Base-by-base conservation (phyloP, 2,797 vertebrate species). In the Acanthopagrus latus region DNA sequence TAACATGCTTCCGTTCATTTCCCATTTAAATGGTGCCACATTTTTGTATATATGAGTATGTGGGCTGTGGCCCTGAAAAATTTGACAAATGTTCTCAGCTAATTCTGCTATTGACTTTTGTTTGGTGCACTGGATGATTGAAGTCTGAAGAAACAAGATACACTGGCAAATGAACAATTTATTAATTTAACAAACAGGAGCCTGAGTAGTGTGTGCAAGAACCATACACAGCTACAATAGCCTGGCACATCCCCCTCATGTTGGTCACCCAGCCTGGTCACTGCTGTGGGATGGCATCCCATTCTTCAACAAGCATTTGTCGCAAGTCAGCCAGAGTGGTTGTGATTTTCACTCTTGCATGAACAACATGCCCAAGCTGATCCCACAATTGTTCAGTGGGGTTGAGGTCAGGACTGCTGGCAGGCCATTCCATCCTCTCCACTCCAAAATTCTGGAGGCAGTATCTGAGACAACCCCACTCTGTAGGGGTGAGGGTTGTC, bases 381-480 rank as follows among this genome's bases (percentile, higher is more conserved):
- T 57, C 27, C 27, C 27, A 57, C 25, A 33, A 57, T 27, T 18
- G 27, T 57, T 57, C 17, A 33, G 2, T 33, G 27, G 17, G 6
- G 55, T 33, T 33, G 55, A 57, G 17, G 55, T 70, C 54, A 33
- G 52, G 43, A 58, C 54, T 16, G 23, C 54, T 16, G 23, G 47
- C 52, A 65, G 54, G 60, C 38, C 60, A 65, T 59, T 71, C 33
- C 62, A 71, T 78, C 52, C 33, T 78, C 75, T 64, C 62, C 60
- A 65, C 33, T 65, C 23, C 57, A n/a, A 76, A 41, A 69, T 63
- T 63, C 46, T 65, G 46, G 75, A 58, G 54, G 60, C 38, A 78
- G 29, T 33, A 29, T 64, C 7, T 29, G 23, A 29, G 55, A 57
- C 10, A 33, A 57, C 2, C 55, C 27, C 9, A 3, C 52, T 54